phyloP scores from a whole-genome alignment of 2,113 vertebrate genomes.

The Paramormyrops kingsleyae region DNA sequence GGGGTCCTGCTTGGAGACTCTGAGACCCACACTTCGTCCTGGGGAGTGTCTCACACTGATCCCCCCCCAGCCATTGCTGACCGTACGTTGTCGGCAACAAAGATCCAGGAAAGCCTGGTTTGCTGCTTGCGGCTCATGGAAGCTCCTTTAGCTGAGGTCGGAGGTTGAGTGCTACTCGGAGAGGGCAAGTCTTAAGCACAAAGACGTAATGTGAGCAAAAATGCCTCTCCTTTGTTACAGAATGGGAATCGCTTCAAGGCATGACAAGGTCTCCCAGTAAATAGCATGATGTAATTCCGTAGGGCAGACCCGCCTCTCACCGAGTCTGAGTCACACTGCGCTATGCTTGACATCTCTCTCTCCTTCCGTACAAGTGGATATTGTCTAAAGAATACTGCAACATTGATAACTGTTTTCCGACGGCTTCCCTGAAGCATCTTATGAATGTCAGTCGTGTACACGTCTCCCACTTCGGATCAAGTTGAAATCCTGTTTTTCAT shows the following conservation, averaged over 20 bases:
- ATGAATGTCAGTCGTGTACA: background rate
- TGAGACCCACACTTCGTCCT: background rate
- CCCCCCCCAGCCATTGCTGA: background rate
- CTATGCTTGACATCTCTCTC: background rate
- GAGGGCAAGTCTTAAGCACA: background rate
- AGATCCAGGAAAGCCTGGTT: background rate
- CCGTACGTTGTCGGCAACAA: background rate
- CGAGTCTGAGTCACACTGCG: background rate
- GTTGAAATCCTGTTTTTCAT: background rate
- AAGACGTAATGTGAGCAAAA: background rate
- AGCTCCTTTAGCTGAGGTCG: background rate
- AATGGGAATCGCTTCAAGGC: background rate
- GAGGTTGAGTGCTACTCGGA: background rate
- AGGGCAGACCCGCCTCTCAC: background rate
- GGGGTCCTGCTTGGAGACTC: background rate
- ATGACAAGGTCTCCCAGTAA: slow-evolving; percentile 14
- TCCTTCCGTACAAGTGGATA: background rate
- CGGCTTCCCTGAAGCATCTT: background rate
- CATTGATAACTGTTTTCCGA: background rate
- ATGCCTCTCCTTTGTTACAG: background rate
- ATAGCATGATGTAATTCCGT: slow-evolving; percentile 4
- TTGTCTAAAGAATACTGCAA: background rate
- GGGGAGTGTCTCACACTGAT: background rate
- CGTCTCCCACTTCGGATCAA: background rate
- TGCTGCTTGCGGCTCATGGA: background rate